Percentiles rank a stretch among this genome's conserved stretches.
Conservation (phyloP, 2,113 vertebrate species). For the Megaptera novaeangliae region DNA sequence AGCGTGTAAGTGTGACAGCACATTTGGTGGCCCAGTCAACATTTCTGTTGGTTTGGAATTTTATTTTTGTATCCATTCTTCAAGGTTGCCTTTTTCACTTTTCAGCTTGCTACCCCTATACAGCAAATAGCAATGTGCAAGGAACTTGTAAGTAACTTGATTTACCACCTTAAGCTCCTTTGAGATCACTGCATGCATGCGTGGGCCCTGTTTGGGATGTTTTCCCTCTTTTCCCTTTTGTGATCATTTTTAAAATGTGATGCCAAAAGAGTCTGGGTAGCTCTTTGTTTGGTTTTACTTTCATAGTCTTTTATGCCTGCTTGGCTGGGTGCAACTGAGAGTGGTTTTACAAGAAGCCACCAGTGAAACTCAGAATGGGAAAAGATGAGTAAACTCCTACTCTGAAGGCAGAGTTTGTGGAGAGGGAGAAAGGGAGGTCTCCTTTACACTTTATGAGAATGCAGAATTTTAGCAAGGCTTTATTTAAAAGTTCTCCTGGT, state of each 20-base stretch:
- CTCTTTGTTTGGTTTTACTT: constrained; percentile 50
- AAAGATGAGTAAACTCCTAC: constrained; percentile 63
- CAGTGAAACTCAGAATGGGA: constrained; percentile 36
- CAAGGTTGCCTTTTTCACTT: background rate
- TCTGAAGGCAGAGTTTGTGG: background rate
- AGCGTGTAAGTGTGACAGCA: background rate
- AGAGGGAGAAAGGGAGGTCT: constrained; percentile 6
- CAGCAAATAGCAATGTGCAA: background rate
- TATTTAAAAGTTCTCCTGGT: background rate
- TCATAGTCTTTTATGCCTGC: background rate
- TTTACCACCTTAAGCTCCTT: background rate
- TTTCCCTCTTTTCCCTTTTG: background rate
- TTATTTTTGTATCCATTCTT: background rate
- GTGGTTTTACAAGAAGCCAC: constrained; percentile 58
- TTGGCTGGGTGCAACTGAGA: background rate
- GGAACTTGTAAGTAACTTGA: background rate
- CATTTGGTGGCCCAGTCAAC: background rate
- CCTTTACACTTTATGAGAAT: constrained; percentile 8
- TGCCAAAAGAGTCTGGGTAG: background rate
- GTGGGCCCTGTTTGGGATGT: background rate
- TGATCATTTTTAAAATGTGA: background rate
- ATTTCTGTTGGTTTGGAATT: constrained; percentile 15
- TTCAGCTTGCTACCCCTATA: background rate
- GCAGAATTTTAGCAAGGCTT: background rate
- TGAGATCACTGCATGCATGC: background rate